These are phyloP conservation scores for Drosophila parthenogenetica DNA, from an alignment of 2,888 invertebrate genomes.

Conservation along the genomic window DNA sequence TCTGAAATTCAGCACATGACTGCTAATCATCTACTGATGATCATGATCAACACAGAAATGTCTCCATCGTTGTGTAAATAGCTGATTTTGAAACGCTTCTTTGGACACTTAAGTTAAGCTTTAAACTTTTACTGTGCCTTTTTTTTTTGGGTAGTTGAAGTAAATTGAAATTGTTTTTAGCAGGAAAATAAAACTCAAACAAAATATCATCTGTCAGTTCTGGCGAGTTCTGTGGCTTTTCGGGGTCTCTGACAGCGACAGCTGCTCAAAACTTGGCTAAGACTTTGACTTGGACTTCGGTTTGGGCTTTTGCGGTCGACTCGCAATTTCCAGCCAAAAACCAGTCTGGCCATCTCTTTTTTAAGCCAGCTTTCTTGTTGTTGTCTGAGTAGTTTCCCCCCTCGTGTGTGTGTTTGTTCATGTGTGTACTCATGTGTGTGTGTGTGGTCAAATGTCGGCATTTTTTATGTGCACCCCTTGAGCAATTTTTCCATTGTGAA, in stretches of 20 bases:
- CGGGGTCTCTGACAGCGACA: conserved; percentile 48
- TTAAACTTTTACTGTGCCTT: conserved; percentile 20
- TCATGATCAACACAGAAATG: conserved; percentile 23
- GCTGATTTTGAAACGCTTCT: background rate
- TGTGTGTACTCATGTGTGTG: conserved; percentile 21
- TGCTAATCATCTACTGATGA: conserved; percentile 36
- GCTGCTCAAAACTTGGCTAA: conserved; percentile 47
- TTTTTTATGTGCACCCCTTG: conserved; percentile 73
- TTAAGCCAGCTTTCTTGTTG: conserved; percentile 43
- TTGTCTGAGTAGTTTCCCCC: conserved; percentile 57
- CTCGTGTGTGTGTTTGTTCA: conserved; percentile 27
- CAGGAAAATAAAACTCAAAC: conserved; percentile 45
- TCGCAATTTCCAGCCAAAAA: conserved; percentile 72
- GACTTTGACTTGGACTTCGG: conserved; percentile 2
- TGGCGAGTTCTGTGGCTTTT: conserved; percentile 23
- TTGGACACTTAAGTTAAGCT: conserved; percentile 17
- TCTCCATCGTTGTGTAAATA: conserved; percentile 27
- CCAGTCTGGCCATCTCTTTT: conserved; percentile 76
- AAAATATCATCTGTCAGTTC: conserved; percentile 53
- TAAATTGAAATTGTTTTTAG: conserved; percentile 73
- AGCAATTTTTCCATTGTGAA: conserved; percentile 72
- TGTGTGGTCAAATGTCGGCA: conserved; percentile 79
- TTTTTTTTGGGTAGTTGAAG: conserved; percentile 31
- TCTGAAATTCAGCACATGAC: conserved; percentile 55
- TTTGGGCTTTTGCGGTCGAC: conserved; percentile 35